Evolutionary conservation across 1,140 invertebrate genomes (phyloP), one percentile per base, ranked within the genome.

Genomic region (Drosophila nasuta): DNA sequence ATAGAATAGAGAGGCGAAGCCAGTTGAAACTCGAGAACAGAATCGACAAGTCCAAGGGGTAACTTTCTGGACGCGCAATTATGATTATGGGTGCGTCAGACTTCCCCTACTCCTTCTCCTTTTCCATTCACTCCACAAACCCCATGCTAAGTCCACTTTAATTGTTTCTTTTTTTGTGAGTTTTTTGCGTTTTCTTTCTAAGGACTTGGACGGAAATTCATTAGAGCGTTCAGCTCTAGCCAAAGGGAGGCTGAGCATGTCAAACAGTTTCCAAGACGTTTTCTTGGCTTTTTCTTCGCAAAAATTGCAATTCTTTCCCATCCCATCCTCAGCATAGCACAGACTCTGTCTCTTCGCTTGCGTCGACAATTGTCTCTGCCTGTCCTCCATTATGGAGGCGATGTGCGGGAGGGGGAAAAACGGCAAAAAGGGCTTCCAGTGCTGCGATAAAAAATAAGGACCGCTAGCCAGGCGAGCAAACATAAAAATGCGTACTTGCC

Each of bases 401-500:
- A 1, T 57, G 17, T n/a, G 17, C 15, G 35, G 52, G 45, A 5
- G 25, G 28, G 43, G 45, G 28, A 5, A 10, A 38, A 15, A 54
- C 11, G 13, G 58, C 41, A 33, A 72, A 86, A 86, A 88, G 77
- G 82, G 82, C 80, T 88, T 88, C 83, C 79, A 60, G 67, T 71
- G 73, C 77, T 80, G 49, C 80, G 68, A 64, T 76, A 70, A 73
- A 74, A 74, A 80, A 67, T 77, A 83, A 82, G 83, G 83, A 88
- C 85, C 78, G 83, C 77, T 88, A 77, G 77, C 77, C 78, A 65
- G 75, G 75, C 81, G 77, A 77, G 78, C 86, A 89, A 90, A 89
- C 86, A 89, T 89, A 89, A 89, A 88, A 89, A 89, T 89, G 85
- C 85, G 85, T 89, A 83, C 82, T 81, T 81, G 82, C 82, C 82